Evolutionary conservation across 2,113 vertebrate species (phyloP).

Genomic region (Syngnathoides biaculeatus): DNA sequence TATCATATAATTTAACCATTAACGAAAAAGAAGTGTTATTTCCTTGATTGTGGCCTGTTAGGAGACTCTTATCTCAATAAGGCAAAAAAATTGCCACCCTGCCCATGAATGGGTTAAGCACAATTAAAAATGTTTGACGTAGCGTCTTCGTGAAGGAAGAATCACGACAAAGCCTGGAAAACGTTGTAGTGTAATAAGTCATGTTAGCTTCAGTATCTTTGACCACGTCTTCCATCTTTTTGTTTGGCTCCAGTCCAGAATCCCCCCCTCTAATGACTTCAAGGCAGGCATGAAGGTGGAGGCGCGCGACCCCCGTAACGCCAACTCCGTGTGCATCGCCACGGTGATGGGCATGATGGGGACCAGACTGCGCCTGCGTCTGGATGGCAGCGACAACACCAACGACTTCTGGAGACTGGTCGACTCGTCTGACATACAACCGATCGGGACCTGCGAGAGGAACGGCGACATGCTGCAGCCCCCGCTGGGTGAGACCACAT

Average conservation of each 20-base stretch:
- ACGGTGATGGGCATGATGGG: constrained; percentile 91
- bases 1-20: too few species aligned
- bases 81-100: too few species aligned
- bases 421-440: constrained; percentile 91
- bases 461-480: constrained; percentile 94
- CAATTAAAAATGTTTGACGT: too few species aligned
- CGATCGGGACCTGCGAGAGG: constrained; percentile 92
- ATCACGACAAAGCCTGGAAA: too few species aligned
- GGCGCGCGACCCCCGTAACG: constrained; percentile 88
- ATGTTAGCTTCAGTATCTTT: too few species aligned
- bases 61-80: too few species aligned
- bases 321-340: constrained; percentile 90
- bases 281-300: constrained; percentile 96
- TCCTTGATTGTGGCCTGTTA: too few species aligned
- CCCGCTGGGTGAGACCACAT: constrained; percentile 79
- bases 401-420: constrained; percentile 97
- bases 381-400: constrained; percentile 93
- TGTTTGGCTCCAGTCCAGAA: constrained; percentile 76
- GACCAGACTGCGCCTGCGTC: constrained; percentile 82
- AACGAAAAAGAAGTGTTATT: too few species aligned
- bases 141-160: too few species aligned
- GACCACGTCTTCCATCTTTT: background rate
- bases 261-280: constrained; percentile 89
- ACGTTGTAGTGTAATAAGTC: too few species aligned
- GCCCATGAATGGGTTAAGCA: too few species aligned